phyloP scores from a whole-genome alignment of 2,797 vertebrate genomes.

The Acanthopagrus latus region DNA sequence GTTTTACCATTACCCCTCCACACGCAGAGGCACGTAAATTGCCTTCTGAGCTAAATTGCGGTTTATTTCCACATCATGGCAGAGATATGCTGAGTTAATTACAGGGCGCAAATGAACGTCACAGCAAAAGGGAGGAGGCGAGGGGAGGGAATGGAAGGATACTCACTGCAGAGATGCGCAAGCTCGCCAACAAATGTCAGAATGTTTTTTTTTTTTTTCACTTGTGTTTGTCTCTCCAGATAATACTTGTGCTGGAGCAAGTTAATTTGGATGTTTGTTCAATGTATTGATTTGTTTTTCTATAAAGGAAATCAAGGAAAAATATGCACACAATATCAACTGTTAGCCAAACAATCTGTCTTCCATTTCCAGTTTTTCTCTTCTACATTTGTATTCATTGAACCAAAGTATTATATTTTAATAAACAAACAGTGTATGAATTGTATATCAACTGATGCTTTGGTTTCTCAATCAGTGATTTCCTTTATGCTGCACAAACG shows the following conservation, averaged over 20 bases:
- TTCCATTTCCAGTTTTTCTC: background rate
- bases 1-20: constrained; percentile 83
- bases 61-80: constrained; percentile 84
- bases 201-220: background rate
- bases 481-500: background rate
- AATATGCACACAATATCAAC: background rate
- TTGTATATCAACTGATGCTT: background rate
- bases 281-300: background rate
- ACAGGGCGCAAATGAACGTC: constrained; percentile 75
- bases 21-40: constrained; percentile 74
- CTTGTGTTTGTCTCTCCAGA: background rate
- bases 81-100: constrained; percentile 83
- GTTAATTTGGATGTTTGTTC: constrained; percentile 15
- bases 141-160: constrained; percentile 41
- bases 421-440: background rate
- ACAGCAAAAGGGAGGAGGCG: constrained; percentile 53
- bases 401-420: background rate
- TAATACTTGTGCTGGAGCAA: background rate
- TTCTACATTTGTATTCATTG: background rate
- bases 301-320: constrained; percentile 9
- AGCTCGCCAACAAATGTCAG: constrained; percentile 1
- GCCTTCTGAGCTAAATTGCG: constrained; percentile 83
- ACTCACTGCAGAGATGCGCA: constrained; percentile 18
- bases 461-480: background rate
- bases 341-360: background rate